Percentiles rank a stretch among this genome's conserved stretches.
These are phyloP conservation scores for Channa maculata DNA, from an alignment of 2,113 vertebrate species.

Conservation along the genomic window DNA sequence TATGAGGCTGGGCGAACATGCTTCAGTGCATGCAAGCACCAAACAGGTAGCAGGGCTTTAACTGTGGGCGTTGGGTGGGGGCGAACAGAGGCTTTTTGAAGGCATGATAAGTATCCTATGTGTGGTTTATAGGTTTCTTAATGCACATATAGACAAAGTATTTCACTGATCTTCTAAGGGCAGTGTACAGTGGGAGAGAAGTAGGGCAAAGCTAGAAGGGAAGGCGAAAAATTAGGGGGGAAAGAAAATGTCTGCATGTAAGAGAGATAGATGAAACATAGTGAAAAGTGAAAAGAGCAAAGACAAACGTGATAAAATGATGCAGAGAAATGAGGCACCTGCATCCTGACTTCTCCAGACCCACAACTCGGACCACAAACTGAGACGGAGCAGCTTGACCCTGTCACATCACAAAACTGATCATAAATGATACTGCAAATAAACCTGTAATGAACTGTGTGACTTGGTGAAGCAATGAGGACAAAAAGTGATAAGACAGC, in stretches of 20 bases:
- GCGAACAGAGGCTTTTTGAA: constrained; percentile 30
- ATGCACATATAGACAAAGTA: constrained; percentile 24
- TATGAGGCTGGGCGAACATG: constrained; percentile 35
- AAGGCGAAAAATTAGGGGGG: too few relatives aligned
- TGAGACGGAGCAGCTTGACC: constrained; percentile 12
- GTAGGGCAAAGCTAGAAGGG: background rate
- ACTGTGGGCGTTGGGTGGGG: constrained; percentile 33
- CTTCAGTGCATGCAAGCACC: constrained; percentile 24
- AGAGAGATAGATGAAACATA: too few relatives aligned
- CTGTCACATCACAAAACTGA: constrained; percentile 7
- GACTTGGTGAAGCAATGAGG: constrained; percentile 13
- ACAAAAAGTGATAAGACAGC: constrained; percentile 37
- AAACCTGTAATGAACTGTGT: constrained; percentile 2
- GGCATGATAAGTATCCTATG: constrained; percentile 14
- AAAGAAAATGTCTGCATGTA: too few relatives aligned
- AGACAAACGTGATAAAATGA: background rate
- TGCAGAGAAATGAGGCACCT: background rate
- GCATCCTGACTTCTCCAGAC: background rate
- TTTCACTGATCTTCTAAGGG: background rate
- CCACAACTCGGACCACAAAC: background rate
- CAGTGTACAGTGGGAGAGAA: background rate
- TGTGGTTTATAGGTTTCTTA: constrained; percentile 50
- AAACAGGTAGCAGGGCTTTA: constrained; percentile 58
- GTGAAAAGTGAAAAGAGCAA: too few relatives aligned
- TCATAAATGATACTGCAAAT: constrained; percentile 31